Evolutionary conservation across 2,888 invertebrate species (phyloP).

Genomic region (Meteorus colon): DNA sequence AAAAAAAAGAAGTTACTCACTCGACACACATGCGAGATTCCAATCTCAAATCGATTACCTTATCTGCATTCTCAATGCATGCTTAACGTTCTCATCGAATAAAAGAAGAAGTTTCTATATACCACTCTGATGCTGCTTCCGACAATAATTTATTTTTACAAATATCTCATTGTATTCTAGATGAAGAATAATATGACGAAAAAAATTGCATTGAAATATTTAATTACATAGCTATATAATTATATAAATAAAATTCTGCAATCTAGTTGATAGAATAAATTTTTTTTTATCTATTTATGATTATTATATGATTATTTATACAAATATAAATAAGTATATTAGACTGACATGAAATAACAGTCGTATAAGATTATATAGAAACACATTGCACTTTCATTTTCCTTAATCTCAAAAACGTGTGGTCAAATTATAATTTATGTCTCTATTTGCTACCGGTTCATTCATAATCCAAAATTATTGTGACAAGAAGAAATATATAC

Average conservation of each 20-base stretch:
- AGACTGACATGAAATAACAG: not conserved
- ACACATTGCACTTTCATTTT: slow-evolving; percentile 1
- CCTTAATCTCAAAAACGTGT: not conserved
- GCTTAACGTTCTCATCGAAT: slow-evolving; percentile 42
- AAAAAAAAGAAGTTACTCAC: slow-evolving; percentile 14
- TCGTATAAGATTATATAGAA: not conserved
- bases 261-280: not conserved
- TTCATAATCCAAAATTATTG: slow-evolving; percentile 1
- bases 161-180: not conserved
- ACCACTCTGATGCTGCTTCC: slow-evolving; percentile 4
- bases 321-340: not conserved
- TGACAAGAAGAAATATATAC: not conserved
- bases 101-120: not conserved
- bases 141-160: slow-evolving; percentile 3
- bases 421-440: not conserved
- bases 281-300: not conserved
- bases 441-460: slow-evolving; percentile 9
- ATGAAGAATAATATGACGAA: not conserved
- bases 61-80: slow-evolving; percentile 49
- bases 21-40: slow-evolving; percentile 43
- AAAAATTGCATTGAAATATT: not conserved
- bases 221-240: not conserved
- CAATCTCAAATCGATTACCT: slow-evolving; percentile 52
- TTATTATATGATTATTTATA: not conserved
- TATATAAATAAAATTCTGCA: not conserved